Evolutionary conservation across 2,113 vertebrate species (phyloP).

Genomic region (Callospermophilus lateralis): DNA sequence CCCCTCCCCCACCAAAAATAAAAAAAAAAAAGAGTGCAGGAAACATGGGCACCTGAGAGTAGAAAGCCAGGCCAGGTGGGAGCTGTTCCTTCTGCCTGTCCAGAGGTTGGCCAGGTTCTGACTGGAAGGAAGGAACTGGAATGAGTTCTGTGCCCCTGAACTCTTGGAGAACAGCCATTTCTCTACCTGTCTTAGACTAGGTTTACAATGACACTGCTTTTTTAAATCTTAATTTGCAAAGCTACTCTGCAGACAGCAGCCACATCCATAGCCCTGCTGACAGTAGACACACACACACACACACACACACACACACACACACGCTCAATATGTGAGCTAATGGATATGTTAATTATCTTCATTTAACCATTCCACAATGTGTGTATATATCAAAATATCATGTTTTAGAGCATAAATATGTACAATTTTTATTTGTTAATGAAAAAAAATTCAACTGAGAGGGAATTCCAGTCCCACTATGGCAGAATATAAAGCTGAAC

Average conservation of each 20-base stretch:
- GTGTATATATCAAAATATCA: background rate
- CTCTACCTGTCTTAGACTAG: background rate
- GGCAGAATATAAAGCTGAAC: background rate
- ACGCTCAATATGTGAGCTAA: background rate
- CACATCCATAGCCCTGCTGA: no score
- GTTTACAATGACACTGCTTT: background rate
- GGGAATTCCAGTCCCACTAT: background rate
- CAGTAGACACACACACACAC: background rate
- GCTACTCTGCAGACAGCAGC: background rate
- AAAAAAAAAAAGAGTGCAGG: background rate
- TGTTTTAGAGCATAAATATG: background rate
- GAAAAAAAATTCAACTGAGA: background rate
- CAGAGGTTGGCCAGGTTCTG: background rate
- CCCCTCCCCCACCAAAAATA: no score
- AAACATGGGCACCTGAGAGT: background rate
- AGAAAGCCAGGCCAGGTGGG: background rate
- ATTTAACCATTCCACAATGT: background rate
- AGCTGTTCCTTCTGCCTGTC: background rate
- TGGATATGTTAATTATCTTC: background rate
- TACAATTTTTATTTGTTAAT: background rate
- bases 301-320: background rate
- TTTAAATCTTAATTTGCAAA: background rate
- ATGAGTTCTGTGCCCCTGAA: background rate
- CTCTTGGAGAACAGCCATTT: background rate
- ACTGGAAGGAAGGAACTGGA: background rate